A percentile compares a stretch with the other conserved stretches of the same genome.
Evolutionary conservation across 2,888 invertebrate genomes (phyloP).

Genomic region (Dione vanillae): DNA sequence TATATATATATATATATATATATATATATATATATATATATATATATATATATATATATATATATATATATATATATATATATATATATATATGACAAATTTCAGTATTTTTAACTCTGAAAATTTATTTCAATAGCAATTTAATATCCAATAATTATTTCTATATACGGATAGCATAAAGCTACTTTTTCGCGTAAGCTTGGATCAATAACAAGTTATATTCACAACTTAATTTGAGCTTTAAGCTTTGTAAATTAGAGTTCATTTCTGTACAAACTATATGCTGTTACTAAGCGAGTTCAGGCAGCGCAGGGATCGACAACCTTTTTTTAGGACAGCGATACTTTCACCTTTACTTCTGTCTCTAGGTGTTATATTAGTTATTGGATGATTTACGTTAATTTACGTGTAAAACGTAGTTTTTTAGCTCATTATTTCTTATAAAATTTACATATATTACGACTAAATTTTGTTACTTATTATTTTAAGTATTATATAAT

Average conservation of each 20-base stretch:
- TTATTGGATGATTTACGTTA: neutral
- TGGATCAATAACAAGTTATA: conserved; percentile 74
- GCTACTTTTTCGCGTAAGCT: conserved; percentile 74
- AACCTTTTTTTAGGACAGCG: conserved; percentile 77
- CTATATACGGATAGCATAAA: conserved; percentile 54
- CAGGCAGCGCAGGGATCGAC: conserved; percentile 64
- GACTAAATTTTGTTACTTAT: too few relatives aligned
- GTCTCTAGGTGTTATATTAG: conserved; percentile 48
- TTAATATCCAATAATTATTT: conserved; percentile 43
- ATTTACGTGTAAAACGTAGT: neutral
- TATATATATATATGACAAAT: neutral
- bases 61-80: neutral
- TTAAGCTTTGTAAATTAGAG: conserved; percentile 49
- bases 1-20: too few relatives aligned
- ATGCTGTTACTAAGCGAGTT: conserved; percentile 77
- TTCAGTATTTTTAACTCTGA: neutral
- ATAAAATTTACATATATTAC: neutral
- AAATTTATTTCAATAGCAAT: neutral
- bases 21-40: neutral
- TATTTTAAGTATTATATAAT: too few relatives aligned
- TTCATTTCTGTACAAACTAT: conserved; percentile 61
- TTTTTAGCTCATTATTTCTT: neutral
- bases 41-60: neutral
- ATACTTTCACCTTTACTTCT: conserved; percentile 68
- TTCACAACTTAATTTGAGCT: conserved; percentile 3